Evolutionary conservation across 2,888 invertebrate genomes (phyloP).

Genomic region (Caenorhabditis becei): DNA sequence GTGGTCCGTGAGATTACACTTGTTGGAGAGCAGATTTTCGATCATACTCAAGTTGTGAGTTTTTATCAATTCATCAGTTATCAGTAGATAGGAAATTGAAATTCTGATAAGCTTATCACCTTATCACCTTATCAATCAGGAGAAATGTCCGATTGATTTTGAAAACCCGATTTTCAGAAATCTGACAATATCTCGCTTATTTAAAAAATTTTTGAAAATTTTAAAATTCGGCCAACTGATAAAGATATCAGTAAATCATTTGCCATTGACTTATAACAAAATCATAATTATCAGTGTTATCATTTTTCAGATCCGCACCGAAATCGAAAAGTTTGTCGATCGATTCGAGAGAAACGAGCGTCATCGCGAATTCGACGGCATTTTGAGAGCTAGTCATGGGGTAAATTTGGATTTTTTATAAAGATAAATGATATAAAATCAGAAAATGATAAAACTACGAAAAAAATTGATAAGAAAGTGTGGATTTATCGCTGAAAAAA

Average conservation of each 20-base stretch:
- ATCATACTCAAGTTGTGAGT: constrained; percentile 65
- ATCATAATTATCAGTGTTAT: not conserved
- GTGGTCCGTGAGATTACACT: constrained; percentile 65
- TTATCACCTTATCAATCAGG: too few relatives aligned
- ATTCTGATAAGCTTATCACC: too few relatives aligned
- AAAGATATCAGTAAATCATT: not conserved
- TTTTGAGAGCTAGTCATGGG: constrained; percentile 70
- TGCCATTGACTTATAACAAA: constrained; percentile 2
- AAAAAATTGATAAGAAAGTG: too few relatives aligned
- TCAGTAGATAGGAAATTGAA: too few relatives aligned
- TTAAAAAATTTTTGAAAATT: constrained; percentile 7
- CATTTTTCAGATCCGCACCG: constrained; percentile 46
- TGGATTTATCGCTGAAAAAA: too few relatives aligned
- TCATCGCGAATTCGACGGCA: constrained; percentile 73
- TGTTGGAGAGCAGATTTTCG: constrained; percentile 67
- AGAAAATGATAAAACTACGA: too few relatives aligned
- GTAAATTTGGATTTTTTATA: constrained; percentile 23
- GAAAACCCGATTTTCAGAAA: too few relatives aligned
- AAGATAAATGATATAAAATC: not conserved
- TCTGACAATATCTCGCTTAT: too few relatives aligned
- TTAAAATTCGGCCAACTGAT: not conserved
- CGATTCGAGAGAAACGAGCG: constrained; percentile 71
- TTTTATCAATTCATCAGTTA: not conserved
- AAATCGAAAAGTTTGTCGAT: constrained; percentile 69
- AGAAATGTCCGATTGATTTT: too few relatives aligned